A percentile compares a stretch with the other conserved stretches of the same genome.
Evolutionary conservation across 2,797 vertebrate species (phyloP).

Genomic region (Coreius guichenoti): DNA sequence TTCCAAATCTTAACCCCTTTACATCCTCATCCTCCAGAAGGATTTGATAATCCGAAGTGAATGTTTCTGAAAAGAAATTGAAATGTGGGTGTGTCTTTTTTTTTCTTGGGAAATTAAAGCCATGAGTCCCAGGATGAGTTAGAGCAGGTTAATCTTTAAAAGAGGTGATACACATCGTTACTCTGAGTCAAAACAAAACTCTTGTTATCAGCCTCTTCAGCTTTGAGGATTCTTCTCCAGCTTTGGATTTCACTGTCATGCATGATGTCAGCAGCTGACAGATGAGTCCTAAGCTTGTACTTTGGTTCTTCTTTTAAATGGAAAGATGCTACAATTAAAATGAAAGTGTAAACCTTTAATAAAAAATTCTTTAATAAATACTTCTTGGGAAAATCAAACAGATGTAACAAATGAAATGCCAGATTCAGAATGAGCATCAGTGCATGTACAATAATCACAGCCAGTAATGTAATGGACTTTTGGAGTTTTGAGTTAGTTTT

Average conservation of each 20-base stretch:
- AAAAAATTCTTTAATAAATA: conserved; percentile 98
- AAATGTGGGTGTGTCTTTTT: conserved; percentile 39
- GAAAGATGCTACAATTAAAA: conserved; percentile 3
- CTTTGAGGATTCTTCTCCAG: conserved; percentile 3
- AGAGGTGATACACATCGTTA: conserved; percentile 38
- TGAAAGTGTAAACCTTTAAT: conserved; percentile 66
- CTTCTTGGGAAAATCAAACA: conserved; percentile 76
- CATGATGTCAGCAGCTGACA: conserved; percentile 25
- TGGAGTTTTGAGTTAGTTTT: conserved; percentile 41
- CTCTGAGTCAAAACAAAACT: conserved; percentile 36
- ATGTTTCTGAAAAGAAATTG: conserved; percentile 25
- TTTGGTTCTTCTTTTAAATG: not conserved
- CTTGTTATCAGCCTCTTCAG: conserved; percentile 1
- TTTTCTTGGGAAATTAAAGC: conserved; percentile 27
- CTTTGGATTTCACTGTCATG: conserved; percentile 15
- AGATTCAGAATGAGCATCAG: conserved; percentile 85
- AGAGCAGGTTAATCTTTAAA: conserved; percentile 46
- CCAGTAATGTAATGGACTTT: conserved; percentile 58
- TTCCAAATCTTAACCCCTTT: conserved; percentile 7
- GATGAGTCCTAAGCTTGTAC: not conserved
- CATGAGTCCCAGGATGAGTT: conserved; percentile 19
- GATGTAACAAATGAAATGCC: conserved; percentile 83
- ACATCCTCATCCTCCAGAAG: conserved; percentile 10
- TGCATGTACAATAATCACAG: conserved; percentile 70
- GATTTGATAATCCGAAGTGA: conserved; percentile 31